Conservation (phyloP, 1,140 invertebrate species). For the Eciton burchellii region DNA sequence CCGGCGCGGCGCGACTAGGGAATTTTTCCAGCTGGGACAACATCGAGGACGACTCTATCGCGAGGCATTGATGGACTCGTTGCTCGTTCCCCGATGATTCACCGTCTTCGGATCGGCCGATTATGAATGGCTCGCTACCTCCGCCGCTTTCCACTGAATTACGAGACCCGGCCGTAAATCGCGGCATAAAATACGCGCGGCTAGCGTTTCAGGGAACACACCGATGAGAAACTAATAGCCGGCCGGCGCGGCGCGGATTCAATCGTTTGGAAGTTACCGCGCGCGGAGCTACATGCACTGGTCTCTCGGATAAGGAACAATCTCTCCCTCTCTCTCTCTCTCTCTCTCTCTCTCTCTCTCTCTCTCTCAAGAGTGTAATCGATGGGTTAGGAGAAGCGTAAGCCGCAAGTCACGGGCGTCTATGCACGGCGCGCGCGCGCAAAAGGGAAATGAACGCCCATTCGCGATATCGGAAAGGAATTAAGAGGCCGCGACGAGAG, state of each 20-base stretch:
- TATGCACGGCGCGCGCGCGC: slow-evolving; percentile 25
- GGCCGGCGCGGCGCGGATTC: slow-evolving; percentile 44
- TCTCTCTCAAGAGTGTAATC: slow-evolving; percentile 49
- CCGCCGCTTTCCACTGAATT: slow-evolving; percentile 50
- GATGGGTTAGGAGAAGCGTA: slow-evolving; percentile 58
- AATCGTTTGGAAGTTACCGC: slow-evolving; percentile 46
- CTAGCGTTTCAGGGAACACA: slow-evolving; percentile 51
- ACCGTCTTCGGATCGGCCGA: slow-evolving; percentile 14
- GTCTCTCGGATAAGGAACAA: slow-evolving; percentile 28
- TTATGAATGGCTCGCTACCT: slow-evolving; percentile 40
- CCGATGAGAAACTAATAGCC: slow-evolving; percentile 58
- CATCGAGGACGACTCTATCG: slow-evolving; percentile 1
- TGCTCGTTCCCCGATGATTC: slow-evolving; percentile 32
- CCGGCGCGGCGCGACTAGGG: not conserved
- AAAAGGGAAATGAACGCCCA: slow-evolving; percentile 49
- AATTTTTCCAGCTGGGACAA: not conserved
- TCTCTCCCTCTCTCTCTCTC: not conserved
- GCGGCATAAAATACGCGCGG: slow-evolving; percentile 31
- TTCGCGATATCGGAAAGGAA: slow-evolving; percentile 58
- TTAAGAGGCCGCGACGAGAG: slow-evolving; percentile 35
- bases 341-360: not conserved
- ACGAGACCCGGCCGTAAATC: slow-evolving; percentile 36
- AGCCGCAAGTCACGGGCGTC: slow-evolving; percentile 40
- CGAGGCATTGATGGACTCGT: slow-evolving; percentile 21
- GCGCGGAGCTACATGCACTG: not conserved